A percentile compares a stretch with the other conserved stretches of the same genome.
These are phyloP conservation scores for Lepeophtheirus nordmannii DNA, from an alignment of 2,888 invertebrate species.

Conservation along the genomic window DNA sequence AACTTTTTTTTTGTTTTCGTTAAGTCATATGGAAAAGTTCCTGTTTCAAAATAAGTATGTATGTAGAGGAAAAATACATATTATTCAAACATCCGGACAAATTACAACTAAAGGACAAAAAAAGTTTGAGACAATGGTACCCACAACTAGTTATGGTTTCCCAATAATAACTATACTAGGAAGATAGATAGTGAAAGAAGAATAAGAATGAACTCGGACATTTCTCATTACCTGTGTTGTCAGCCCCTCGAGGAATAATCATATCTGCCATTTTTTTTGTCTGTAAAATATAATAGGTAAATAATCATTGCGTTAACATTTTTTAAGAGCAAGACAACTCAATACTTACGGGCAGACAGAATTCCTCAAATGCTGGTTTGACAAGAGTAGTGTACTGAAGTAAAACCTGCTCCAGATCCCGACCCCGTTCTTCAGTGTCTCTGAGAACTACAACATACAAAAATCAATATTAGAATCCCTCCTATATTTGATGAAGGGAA, in stretches of 20 bases:
- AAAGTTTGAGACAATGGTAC: neutral
- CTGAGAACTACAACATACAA: conserved; percentile 56
- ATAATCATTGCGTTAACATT: no score
- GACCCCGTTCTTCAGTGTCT: conserved; percentile 83
- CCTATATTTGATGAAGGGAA: neutral
- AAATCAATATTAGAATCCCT: conserved; percentile 1
- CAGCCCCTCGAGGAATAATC: conserved; percentile 94
- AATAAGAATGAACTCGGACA: no score
- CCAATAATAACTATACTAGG: no score
- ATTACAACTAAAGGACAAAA: neutral
- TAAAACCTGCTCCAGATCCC: conserved; percentile 82
- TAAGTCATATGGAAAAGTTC: no score
- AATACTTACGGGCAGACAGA: conserved; percentile 74
- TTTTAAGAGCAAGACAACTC: neutral
- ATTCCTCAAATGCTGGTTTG: conserved; percentile 99
- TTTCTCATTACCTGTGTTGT: conserved; percentile 63
- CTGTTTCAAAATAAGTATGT: no score
- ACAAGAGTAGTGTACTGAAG: conserved; percentile 95
- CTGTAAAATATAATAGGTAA: conserved; percentile 43
- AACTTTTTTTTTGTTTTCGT: no score
- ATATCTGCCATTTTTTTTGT: conserved; percentile 99
- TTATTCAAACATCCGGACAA: no score
- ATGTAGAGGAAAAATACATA: no score
- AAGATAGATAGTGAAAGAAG: no score
- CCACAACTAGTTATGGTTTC: no score